phyloP scores from a whole-genome alignment of 1,140 invertebrate species.

The Pomacea maculata region DNA sequence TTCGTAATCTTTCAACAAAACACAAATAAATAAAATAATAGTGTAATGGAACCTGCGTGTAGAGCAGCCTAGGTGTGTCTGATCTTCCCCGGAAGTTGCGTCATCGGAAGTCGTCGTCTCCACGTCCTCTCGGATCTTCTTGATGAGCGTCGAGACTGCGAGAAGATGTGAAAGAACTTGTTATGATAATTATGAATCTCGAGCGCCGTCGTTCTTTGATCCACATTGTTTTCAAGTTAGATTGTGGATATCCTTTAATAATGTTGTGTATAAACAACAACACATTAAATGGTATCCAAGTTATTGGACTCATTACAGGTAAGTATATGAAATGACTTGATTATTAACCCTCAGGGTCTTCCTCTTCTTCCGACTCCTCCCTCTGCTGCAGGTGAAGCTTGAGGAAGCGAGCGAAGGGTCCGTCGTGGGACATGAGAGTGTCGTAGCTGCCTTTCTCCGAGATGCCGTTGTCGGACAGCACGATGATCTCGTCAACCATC shows the following conservation, averaged over 20 bases:
- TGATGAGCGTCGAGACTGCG: conserved; percentile 34
- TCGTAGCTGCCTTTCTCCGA: conserved; percentile 58
- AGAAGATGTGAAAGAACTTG: neutral
- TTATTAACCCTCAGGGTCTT: conserved; percentile 46
- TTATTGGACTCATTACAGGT: too few relatives aligned
- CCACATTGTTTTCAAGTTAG: too few relatives aligned
- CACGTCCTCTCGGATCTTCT: conserved; percentile 37
- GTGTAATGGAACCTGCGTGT: neutral
- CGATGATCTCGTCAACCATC: conserved; percentile 58
- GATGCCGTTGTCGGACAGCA: conserved; percentile 55
- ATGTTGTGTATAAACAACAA: too few relatives aligned
- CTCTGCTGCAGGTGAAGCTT: conserved; percentile 27
- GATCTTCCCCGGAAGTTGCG: conserved; percentile 27
- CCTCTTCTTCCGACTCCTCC: conserved; percentile 30
- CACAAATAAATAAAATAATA: too few relatives aligned
- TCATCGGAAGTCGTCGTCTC: conserved; percentile 45
- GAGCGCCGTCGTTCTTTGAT: too few relatives aligned
- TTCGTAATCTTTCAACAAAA: too few relatives aligned
- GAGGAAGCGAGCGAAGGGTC: conserved; percentile 55
- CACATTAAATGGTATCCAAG: too few relatives aligned
- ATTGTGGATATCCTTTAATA: too few relatives aligned
- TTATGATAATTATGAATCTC: neutral
- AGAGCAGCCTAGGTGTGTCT: neutral
- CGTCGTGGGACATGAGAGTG: conserved; percentile 47
- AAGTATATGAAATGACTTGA: too few relatives aligned